Evolutionary conservation across 2,113 vertebrate genomes (phyloP).

Genomic region (Elgaria multicarinata): DNA sequence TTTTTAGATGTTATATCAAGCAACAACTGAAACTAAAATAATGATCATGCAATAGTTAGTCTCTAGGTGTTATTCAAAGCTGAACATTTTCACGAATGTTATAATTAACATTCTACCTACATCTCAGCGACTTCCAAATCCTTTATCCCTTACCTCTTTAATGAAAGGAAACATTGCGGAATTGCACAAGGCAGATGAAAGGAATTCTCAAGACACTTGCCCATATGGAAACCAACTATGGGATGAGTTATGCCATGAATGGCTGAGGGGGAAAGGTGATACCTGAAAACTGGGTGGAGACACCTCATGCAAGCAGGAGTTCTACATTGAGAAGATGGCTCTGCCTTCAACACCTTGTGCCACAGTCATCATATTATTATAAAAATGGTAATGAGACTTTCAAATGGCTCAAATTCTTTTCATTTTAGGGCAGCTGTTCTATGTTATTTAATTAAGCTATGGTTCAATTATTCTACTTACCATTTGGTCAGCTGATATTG

Average conservation of each 20-base stretch:
- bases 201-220: not conserved
- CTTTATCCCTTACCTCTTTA: not conserved
- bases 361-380: not conserved
- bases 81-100: not conserved
- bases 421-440: not conserved
- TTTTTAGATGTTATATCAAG: slow-evolving; percentile 75
- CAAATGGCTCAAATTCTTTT: not conserved
- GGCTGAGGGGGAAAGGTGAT: too few species aligned
- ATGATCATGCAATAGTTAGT: slow-evolving; percentile 15
- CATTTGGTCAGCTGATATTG: slow-evolving; percentile 75
- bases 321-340: not conserved
- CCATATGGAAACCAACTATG: too few species aligned
- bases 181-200: not conserved
- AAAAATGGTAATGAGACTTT: not conserved
- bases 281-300: not conserved
- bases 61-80: not conserved
- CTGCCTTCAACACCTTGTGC: not conserved
- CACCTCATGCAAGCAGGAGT: not conserved
- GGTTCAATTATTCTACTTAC: slow-evolving; percentile 60
- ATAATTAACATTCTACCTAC: not conserved
- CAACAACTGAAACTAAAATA: slow-evolving; percentile 77
- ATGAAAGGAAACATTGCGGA: not conserved
- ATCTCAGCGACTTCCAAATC: not conserved
- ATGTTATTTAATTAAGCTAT: not conserved
- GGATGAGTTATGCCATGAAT: too few species aligned